Percentiles rank a stretch among this genome's conserved stretches.
phyloP scores from a whole-genome alignment of 2,113 vertebrate species.

The Oostethus manadensis region DNA sequence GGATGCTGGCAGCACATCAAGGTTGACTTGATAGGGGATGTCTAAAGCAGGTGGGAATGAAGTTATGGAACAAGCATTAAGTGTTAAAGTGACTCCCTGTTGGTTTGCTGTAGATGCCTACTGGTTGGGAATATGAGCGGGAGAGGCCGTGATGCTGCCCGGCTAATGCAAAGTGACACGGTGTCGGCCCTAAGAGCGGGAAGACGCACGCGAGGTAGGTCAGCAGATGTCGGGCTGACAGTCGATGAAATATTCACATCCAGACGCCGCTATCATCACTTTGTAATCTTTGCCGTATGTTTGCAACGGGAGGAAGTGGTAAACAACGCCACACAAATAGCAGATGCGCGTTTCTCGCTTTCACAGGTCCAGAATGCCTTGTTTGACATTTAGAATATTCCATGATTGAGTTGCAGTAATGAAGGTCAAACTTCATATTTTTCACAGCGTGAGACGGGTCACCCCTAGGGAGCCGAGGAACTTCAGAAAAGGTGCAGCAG shows the following conservation, averaged over 20 bases:
- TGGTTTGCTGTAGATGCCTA: constrained; percentile 51
- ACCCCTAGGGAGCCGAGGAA: too few relatives aligned
- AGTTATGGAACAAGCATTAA: not conserved
- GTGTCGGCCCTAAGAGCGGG: constrained; percentile 70
- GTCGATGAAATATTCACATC: constrained; percentile 83
- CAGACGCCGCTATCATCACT: constrained; percentile 67
- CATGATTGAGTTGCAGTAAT: too few relatives aligned
- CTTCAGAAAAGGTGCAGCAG: too few relatives aligned
- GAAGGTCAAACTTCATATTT: too few relatives aligned
- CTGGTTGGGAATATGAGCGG: constrained; percentile 61
- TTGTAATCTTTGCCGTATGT: constrained; percentile 7
- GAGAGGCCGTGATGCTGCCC: constrained; percentile 57
- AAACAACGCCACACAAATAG: not conserved
- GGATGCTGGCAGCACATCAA: not conserved
- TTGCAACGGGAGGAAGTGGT: not conserved
- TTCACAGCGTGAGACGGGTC: too few relatives aligned
- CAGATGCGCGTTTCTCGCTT: not conserved
- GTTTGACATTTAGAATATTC: too few relatives aligned
- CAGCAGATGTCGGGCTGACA: constrained; percentile 75
- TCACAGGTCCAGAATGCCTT: not conserved
- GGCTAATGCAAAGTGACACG: constrained; percentile 71
- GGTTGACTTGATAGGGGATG: constrained; percentile 1
- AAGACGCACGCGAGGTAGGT: constrained; percentile 74
- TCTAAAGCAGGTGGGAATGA: not conserved
- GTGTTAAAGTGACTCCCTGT: constrained; percentile 8